These are phyloP conservation scores for Sisor rabdophorus DNA, from an alignment of 2,113 vertebrate genomes.

Conservation along the genomic window DNA sequence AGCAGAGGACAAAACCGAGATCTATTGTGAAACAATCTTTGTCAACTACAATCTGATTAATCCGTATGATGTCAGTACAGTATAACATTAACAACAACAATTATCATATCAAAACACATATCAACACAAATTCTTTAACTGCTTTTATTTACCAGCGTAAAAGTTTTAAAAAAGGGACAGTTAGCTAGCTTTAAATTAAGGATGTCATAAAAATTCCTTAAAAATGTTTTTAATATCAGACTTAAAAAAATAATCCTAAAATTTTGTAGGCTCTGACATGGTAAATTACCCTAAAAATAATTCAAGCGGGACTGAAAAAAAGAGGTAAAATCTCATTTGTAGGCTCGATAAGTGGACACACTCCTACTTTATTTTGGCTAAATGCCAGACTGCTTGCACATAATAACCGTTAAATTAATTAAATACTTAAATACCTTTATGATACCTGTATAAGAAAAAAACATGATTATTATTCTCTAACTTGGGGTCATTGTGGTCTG, in stretches of 20 bases:
- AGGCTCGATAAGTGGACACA: background rate
- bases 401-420: no score
- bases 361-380: background rate
- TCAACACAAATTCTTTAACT: background rate
- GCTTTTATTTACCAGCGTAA: background rate
- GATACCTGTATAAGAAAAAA: no score
- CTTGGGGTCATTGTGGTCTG: no score
- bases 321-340: background rate
- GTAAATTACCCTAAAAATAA: background rate
- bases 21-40: background rate
- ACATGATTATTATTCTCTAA: no score
- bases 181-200: no score
- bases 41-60: background rate
- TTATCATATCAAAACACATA: background rate
- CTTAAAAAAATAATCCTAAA: background rate
- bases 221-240: background rate
- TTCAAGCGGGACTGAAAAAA: background rate
- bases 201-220: background rate
- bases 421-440: no score
- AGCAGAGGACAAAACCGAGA: constrained; percentile 21
- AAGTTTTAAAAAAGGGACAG: background rate
- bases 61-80: background rate
- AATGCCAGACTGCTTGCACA: background rate
- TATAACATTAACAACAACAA: no score
- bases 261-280: background rate